Conservation (phyloP, 1,140 invertebrate species). For the Frieseomelitta varia region DNA sequence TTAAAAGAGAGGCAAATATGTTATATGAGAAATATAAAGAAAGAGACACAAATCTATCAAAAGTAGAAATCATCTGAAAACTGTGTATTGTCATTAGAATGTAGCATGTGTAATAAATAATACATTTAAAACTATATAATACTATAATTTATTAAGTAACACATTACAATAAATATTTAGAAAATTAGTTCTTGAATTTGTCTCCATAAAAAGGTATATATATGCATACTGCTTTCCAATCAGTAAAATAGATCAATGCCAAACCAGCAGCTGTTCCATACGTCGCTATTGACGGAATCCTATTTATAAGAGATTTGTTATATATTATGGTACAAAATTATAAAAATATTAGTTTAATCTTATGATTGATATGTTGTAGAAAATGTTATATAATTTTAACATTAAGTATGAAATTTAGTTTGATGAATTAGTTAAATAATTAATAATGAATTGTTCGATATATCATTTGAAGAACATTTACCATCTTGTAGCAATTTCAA, state of each 20-base stretch:
- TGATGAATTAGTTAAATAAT: not conserved
- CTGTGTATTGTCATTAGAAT: not conserved
- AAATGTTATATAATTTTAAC: not conserved
- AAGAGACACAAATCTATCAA: not conserved
- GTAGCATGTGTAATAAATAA: conserved; percentile 19
- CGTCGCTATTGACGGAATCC: conserved; percentile 83
- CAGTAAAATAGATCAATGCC: conserved; percentile 87
- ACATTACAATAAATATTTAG: conserved; percentile 64
- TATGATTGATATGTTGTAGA: not conserved
- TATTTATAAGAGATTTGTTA: conserved; percentile 71
- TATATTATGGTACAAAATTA: not conserved
- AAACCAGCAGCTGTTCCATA: conserved; percentile 85
- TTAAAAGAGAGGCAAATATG: conserved; percentile 19
- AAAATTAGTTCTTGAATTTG: conserved; percentile 85
- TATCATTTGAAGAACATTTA: conserved; percentile 29
- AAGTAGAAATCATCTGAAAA: not conserved
- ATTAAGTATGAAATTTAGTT: not conserved
- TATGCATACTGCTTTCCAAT: conserved; percentile 88
- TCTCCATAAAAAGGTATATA: conserved; percentile 89
- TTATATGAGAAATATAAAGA: conserved; percentile 37
- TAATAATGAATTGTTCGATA: not conserved
- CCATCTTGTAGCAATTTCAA: conserved; percentile 62
- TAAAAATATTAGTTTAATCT: not conserved
- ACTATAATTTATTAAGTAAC: conserved; percentile 41
- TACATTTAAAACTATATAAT: conserved; percentile 23